Evolutionary conservation across 2,113 vertebrate species (phyloP), one percentile per base, ranked within the genome.

Genomic region (Chaetorhynchus papuensis): DNA sequence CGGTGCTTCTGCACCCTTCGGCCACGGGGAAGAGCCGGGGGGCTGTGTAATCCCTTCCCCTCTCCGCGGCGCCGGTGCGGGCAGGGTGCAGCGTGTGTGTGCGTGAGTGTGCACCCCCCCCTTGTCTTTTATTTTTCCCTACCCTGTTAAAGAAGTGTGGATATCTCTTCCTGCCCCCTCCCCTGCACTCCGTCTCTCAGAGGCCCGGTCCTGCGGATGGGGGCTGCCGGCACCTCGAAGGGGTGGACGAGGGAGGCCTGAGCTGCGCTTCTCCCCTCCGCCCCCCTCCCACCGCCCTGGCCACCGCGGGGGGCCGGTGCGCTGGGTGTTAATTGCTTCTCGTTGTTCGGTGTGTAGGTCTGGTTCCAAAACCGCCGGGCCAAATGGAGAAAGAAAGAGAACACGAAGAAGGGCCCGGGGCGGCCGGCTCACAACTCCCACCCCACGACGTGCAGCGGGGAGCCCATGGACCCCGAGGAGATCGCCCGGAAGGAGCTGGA

Each of bases 331-430:
- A 97, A 97, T 83, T 93, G 95, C 96, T 97, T 97, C 90, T 98
- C 89, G 86, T 97, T 97, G 59, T 93, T 97, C 97, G 96, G 90
- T 98, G 93, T 98, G 94, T 97, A 99, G 99, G 99, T 99, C 39
- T 99, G 99, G 99, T 99, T 99, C 98, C 99, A 99, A 98, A 99
- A 99, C 92, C 99, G 99, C 89, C 98, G 99, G 95, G 99, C 99
- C 93, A 99, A 99, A 93, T 99, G 99, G 99, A 98, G 99, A 96
- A 99, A 99, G 98, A 99, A 99, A 95, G 99, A 99, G 69, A 99
- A 99, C 97, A 99, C 99, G 27, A 99, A 99, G 98, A 99, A 99
- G 47, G 99, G 99, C 65, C 99, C 99, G 1, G 99, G 99, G 85
- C 97, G 99, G 97, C 99, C 99, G 49, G 99, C 99, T 15, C 99